phyloP scores from a whole-genome alignment of 2,888 invertebrate genomes.

The Tipula confusa region DNA sequence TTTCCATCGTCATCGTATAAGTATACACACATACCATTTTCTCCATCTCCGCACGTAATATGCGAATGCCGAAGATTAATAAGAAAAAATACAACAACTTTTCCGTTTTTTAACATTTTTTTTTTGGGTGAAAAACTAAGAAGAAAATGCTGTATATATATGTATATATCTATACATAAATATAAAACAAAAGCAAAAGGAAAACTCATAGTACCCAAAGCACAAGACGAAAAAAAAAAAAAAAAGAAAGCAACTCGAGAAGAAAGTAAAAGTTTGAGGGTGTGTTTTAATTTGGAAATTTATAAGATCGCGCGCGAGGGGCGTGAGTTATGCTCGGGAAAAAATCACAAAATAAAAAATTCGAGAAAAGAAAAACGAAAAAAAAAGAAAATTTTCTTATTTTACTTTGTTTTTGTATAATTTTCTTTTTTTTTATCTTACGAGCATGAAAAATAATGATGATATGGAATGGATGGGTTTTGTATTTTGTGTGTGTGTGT shows the following conservation, averaged over 20 bases:
- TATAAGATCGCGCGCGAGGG: constrained; percentile 30
- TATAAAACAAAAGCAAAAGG: constrained; percentile 26
- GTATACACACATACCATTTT: constrained; percentile 3
- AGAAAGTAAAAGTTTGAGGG: constrained; percentile 30
- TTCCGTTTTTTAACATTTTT: not conserved
- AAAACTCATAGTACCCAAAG: constrained; percentile 28
- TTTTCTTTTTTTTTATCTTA: not conserved
- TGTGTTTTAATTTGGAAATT: constrained; percentile 31
- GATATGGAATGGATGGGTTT: constrained; percentile 29
- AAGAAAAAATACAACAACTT: constrained; percentile 9
- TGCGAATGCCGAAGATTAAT: constrained; percentile 12
- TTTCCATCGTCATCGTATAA: not conserved
- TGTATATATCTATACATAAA: not conserved
- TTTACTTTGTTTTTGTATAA: not conserved
- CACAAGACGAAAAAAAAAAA: not conserved
- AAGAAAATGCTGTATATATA: not conserved
- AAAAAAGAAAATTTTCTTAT: constrained; percentile 7
- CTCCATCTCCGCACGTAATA: not conserved
- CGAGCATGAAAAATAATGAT: constrained; percentile 21
- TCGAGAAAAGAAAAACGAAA: not conserved
- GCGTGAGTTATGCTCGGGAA: constrained; percentile 26
- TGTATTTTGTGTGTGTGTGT: too few relatives aligned
- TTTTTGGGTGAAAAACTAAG: not conserved
- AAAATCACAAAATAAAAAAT: not conserved
- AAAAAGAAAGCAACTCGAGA: not conserved